Percentiles rank a stretch among this genome's conserved stretches.
These are phyloP conservation scores for Dromaius novaehollandiae DNA, from an alignment of 2,113 vertebrate species.

Conservation along the genomic window DNA sequence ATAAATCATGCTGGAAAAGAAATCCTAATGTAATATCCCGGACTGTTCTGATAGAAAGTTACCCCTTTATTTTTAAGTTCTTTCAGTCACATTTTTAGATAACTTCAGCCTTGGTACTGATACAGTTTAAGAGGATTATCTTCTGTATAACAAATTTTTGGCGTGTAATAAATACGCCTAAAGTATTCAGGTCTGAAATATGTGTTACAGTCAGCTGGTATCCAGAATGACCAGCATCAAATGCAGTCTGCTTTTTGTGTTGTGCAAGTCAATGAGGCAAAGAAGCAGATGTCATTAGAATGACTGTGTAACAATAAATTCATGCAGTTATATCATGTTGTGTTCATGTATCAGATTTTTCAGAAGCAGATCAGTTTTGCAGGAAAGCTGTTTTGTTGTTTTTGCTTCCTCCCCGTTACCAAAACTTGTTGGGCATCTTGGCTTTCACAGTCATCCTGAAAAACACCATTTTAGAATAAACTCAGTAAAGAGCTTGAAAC, in stretches of 20 bases:
- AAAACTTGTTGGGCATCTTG: not conserved
- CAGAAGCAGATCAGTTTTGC: conserved; percentile 37
- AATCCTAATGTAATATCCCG: not conserved
- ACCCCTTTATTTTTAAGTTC: not conserved
- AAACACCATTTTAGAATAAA: not conserved
- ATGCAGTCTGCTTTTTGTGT: not conserved
- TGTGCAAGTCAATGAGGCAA: conserved; percentile 12
- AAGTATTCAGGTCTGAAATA: not conserved
- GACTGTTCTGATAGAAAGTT: not conserved
- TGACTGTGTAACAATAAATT: not conserved
- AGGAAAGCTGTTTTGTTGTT: not conserved
- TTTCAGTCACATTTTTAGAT: not conserved
- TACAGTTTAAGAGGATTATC: not conserved
- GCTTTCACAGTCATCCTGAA: not conserved
- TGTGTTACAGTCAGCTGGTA: not conserved
- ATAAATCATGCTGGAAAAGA: not conserved
- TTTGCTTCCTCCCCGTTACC: not conserved
- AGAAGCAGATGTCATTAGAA: not conserved
- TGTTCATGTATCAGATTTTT: conserved; percentile 9
- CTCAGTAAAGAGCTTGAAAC: not conserved
- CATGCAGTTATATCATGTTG: conserved; percentile 42
- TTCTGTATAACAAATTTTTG: not conserved
- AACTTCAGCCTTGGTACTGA: not conserved
- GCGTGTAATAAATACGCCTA: not conserved
- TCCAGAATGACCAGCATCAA: conserved; percentile 17